These are phyloP conservation scores for Plumapathes pennacea DNA, from an alignment of 92 coral and sea anemone genomes.

Conservation along the genomic window DNA sequence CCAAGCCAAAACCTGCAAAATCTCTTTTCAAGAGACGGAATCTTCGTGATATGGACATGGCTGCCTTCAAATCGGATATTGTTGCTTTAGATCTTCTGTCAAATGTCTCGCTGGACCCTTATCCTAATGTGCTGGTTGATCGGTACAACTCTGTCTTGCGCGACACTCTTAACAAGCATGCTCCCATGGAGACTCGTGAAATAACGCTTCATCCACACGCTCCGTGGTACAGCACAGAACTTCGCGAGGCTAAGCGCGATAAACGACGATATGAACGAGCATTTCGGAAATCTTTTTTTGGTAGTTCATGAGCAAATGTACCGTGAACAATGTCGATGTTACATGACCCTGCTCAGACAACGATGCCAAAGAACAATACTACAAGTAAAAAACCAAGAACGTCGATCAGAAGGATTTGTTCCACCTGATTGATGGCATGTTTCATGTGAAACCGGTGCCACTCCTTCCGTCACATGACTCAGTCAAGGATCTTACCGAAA, in stretches of 20 bases:
- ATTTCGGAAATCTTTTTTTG: conserved; percentile 7
- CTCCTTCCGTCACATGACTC: conserved; percentile 2
- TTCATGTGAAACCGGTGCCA: conserved; percentile 10
- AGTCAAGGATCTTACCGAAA: not conserved
- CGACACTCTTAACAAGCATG: not conserved
- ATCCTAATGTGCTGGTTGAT: not conserved
- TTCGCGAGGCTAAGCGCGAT: not conserved
- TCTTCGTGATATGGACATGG: conserved; percentile 11
- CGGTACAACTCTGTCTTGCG: not conserved
- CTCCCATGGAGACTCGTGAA: not conserved
- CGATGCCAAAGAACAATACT: conserved; percentile 13
- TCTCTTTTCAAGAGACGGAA: conserved; percentile 4
- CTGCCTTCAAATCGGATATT: too few species aligned
- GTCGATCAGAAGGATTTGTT: conserved; percentile 10
- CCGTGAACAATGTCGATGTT: not conserved
- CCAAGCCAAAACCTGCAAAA: conserved; percentile 15
- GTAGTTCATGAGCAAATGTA: conserved; percentile 21
- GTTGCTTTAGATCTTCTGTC: too few species aligned
- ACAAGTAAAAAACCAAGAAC: not conserved
- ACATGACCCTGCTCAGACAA: conserved; percentile 2
- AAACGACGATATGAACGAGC: conserved; percentile 18
- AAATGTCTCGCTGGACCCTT: too few species aligned
- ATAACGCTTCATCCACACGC: conserved; percentile 1
- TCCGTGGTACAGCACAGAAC: not conserved
- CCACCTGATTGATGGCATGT: conserved; percentile 23